Evolutionary conservation across 1,140 invertebrate genomes (phyloP).

Genomic region (Saccostrea echinata): DNA sequence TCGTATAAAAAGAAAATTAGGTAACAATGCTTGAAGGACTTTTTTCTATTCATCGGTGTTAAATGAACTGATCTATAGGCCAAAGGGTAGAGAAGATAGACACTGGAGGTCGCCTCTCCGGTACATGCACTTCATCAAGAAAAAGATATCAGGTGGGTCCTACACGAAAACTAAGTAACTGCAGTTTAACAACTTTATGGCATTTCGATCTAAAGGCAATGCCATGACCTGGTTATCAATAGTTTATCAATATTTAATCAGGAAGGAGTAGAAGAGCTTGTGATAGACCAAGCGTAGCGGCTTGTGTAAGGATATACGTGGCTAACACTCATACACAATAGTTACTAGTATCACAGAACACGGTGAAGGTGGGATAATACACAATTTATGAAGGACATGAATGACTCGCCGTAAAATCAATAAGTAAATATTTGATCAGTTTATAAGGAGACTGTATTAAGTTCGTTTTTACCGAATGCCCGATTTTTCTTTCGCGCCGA

Average conservation of each 20-base stretch:
- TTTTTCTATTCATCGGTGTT: background rate
- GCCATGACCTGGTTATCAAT: background rate
- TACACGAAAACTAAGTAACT: background rate
- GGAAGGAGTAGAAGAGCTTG: background rate
- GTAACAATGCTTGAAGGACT: background rate
- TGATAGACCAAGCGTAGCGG: background rate
- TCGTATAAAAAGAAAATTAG: background rate
- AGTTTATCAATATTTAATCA: slow-evolving; percentile 32
- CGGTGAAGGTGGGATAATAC: slow-evolving; percentile 12
- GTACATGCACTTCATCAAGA: background rate
- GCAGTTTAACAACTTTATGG: background rate
- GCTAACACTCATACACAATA: background rate
- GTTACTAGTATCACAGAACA: background rate
- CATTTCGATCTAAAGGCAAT: background rate
- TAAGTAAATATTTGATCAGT: slow-evolving; percentile 21
- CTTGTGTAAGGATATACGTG: background rate
- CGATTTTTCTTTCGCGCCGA: too few species aligned
- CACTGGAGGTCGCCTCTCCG: background rate
- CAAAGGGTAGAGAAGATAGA: background rate
- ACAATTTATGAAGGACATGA: slow-evolving; percentile 15
- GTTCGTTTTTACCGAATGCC: background rate
- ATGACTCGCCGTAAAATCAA: slow-evolving; percentile 24
- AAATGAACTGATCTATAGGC: background rate
- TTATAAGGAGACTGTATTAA: background rate
- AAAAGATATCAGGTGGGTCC: background rate